Base-by-base conservation (phyloP, 2,113 vertebrate genomes). In the Desmodus rotundus region DNA sequence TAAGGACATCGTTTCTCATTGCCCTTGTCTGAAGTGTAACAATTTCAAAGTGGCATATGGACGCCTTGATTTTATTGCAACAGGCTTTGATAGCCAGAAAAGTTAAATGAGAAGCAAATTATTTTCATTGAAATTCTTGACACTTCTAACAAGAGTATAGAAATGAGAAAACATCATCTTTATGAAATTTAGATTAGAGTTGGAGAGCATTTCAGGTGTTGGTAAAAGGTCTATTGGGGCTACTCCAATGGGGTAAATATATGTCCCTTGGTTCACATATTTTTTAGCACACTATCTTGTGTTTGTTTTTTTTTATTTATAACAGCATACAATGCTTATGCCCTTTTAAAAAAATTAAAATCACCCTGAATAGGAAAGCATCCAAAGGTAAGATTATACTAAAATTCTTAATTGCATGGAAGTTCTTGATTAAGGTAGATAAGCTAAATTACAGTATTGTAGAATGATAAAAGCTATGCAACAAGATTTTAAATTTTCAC, bases 261-360 rank as follows among this genome's bases (percentile, higher is more conserved):
- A 74, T 47, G 14, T 52, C 41, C 22, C 28, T 77, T 54, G 31
- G 24, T 63, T 52, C 28, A 38, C 43, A 72, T 38, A 77, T 38
- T 84, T 94, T 93, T 81, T 52, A 93, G 36, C 26, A 89, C 28
- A 47, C 41, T 82, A 47, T 58, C 3, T 76, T 87, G 38, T 65
- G 10, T 78, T 95, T 89, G 58, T 76, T 94, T 94, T 76, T 94
- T 94, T 96, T 87, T 92, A 78, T 77, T 93, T 92, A 52, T 17
- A 77, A 63, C 8, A 65, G 82, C 89, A 95, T 92, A 58, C 33
- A 90, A 65, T 47, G 81, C 5, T 84, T 28, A 52, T 19, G 17
- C 17, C 5, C 77, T 83, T 88, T 87, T 72, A 28, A 5, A 41
- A 82, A 85, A 82, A 76, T 31, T 96, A 65, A 92, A 94, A 74